Conservation (phyloP, 2,797 vertebrate species). For the Tamandua tetradactyla region DNA sequence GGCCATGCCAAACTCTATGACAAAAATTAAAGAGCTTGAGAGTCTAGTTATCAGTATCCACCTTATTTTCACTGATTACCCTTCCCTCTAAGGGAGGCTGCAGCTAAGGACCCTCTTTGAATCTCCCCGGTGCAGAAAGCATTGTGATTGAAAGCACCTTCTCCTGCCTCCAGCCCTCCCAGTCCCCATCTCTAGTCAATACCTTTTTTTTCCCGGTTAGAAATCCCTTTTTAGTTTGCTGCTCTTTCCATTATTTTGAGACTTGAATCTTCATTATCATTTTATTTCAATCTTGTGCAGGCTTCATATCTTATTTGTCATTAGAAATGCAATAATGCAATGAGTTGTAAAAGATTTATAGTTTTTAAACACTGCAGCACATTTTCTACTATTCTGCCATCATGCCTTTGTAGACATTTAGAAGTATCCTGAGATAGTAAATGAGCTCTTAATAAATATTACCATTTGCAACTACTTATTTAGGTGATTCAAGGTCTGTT, state of each 20-base stretch:
- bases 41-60: not conserved
- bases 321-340: not conserved
- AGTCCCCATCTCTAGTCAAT: not conserved
- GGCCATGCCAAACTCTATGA: not conserved
- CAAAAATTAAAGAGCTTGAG: not conserved
- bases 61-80: not conserved
- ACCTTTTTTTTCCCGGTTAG: not conserved
- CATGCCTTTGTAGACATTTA: conserved; percentile 17
- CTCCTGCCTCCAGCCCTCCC: not conserved
- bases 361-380: not conserved
- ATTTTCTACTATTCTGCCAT: conserved; percentile 15
- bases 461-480: conserved; percentile 41
- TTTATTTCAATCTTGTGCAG: not conserved
- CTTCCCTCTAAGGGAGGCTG: not conserved
- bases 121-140: not conserved
- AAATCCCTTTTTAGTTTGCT: not conserved
- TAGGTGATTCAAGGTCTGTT: conserved; percentile 49
- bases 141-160: not conserved
- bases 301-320: not conserved
- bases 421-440: conserved; percentile 49
- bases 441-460: conserved; percentile 64
- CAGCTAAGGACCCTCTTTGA: not conserved
- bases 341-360: conserved; percentile 40
- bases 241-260: not conserved
- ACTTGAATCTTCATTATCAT: conserved; percentile 25